phyloP scores from a whole-genome alignment of 2,888 invertebrate species.

The Cenopis cana region DNA sequence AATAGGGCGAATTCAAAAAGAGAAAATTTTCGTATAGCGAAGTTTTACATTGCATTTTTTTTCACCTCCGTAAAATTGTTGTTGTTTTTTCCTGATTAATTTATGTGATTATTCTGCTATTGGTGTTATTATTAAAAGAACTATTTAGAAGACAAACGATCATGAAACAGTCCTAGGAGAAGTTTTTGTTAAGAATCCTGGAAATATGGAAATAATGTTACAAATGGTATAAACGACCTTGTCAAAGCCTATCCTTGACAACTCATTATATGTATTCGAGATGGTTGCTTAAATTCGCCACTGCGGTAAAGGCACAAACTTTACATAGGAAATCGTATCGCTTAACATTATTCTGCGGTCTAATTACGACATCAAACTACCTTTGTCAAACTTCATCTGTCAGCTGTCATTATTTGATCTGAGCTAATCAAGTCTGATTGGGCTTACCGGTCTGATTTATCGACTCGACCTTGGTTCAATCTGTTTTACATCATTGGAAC shows the following conservation, averaged over 20 bases:
- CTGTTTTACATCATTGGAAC: slow-evolving; percentile 47
- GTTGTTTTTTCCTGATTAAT: no score
- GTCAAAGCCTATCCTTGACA: not conserved
- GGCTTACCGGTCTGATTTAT: slow-evolving; percentile 60
- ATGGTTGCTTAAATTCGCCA: not conserved
- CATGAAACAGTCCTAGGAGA: no score
- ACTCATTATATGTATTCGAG: not conserved
- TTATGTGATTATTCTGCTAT: no score
- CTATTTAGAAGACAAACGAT: no score
- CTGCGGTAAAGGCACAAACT: not conserved
- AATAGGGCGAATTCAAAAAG: no score
- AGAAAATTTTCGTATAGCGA: no score
- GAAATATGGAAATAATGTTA: no score
- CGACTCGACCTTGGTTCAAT: slow-evolving; percentile 56
- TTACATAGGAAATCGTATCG: slow-evolving; percentile 20
- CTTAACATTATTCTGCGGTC: slow-evolving; percentile 30
- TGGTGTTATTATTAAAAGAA: no score
- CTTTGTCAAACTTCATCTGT: slow-evolving; percentile 56
- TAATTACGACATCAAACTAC: slow-evolving; percentile 45
- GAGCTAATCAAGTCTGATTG: slow-evolving; percentile 63
- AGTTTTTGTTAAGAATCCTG: no score
- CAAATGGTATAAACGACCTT: not conserved
- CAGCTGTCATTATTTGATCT: slow-evolving; percentile 67
- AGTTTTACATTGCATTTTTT: no score
- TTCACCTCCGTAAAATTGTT: no score